phyloP scores from a whole-genome alignment of 2,888 invertebrate genomes.

The Strigamia maritima region DNA sequence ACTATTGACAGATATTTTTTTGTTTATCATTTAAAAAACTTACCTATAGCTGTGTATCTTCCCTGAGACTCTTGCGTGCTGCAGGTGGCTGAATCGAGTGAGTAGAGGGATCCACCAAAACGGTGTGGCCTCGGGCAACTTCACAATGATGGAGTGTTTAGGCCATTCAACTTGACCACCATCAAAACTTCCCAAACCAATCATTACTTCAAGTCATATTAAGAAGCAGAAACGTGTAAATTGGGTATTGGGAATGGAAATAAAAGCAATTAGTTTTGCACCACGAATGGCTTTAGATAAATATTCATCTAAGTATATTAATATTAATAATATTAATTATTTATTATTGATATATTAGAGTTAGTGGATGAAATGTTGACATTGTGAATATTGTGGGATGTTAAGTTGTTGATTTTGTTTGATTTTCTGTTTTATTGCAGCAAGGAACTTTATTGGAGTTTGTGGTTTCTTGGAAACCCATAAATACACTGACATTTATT shows the following conservation, averaged over 20 bases:
- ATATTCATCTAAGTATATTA: too few species aligned
- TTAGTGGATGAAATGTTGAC: too few species aligned
- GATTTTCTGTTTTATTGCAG: too few species aligned
- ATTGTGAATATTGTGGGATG: too few species aligned
- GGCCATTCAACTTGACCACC: background rate
- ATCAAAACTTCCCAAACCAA: background rate
- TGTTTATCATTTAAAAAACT: background rate
- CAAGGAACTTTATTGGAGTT: too few species aligned
- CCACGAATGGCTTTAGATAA: too few species aligned
- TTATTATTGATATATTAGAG: too few species aligned
- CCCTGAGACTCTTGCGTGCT: background rate
- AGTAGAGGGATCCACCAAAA: background rate
- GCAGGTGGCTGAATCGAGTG: background rate
- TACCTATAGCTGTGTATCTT: background rate
- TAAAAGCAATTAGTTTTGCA: too few species aligned
- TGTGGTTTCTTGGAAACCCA: too few species aligned
- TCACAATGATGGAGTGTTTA: background rate
- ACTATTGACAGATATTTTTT: background rate
- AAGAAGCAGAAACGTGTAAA: background rate
- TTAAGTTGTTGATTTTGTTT: too few species aligned
- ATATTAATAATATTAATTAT: too few species aligned
- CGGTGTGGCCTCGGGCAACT: background rate
- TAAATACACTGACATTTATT: too few species aligned
- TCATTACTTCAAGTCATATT: background rate
- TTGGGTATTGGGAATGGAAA: background rate